These are phyloP conservation scores for Scatophagus argus DNA, from an alignment of 2,113 vertebrate genomes.

Conservation along the genomic window DNA sequence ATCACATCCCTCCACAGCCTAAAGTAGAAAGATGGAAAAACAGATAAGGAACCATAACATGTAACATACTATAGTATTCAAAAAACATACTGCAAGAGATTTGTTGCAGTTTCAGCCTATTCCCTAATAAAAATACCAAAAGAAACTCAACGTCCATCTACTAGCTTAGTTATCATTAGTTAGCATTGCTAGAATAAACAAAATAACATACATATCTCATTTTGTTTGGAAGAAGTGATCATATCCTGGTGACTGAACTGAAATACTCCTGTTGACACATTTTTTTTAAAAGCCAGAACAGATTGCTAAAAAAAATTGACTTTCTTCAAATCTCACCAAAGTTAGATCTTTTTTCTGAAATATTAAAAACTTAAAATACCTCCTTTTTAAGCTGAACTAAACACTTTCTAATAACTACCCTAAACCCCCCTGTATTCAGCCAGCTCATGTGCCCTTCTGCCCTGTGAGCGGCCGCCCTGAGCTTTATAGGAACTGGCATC, in stretches of 20 bases:
- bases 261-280: background rate
- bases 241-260: background rate
- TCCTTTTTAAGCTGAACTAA: background rate
- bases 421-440: no score
- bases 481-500: constrained; percentile 44
- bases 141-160: no score
- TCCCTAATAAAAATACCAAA: no score
- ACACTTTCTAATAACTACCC: constrained; percentile 7
- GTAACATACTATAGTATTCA: background rate
- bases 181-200: no score
- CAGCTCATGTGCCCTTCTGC: constrained; percentile 25
- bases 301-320: background rate
- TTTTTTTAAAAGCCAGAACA: background rate
- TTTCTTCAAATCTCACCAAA: background rate
- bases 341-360: constrained; percentile 1
- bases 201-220: background rate
- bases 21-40: background rate
- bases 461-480: constrained; percentile 6
- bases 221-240: background rate
- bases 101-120: no score
- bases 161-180: no score
- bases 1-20: background rate
- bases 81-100: background rate
- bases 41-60: background rate
- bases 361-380: background rate